Conservation (phyloP, 2,888 invertebrate species). For the Girardia tigrina region DNA sequence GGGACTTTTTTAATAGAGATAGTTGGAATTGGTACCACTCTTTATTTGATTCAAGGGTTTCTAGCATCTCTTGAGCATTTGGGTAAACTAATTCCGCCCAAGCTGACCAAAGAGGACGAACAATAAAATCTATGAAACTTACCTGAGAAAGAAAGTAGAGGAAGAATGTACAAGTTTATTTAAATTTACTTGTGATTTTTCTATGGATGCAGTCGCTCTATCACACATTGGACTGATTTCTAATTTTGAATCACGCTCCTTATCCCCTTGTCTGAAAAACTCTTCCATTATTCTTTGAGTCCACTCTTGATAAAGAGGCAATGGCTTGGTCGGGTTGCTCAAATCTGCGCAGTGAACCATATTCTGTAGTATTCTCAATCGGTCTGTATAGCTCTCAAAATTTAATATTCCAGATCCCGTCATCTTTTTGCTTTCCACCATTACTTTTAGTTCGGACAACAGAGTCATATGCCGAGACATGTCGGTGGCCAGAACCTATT, state of each 20-base stretch:
- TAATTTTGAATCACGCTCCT: conserved; percentile 81
- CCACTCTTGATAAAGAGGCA: conserved; percentile 81
- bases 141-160: neutral
- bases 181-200: conserved; percentile 74
- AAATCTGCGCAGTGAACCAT: conserved; percentile 97
- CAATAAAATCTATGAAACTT: conserved; percentile 5
- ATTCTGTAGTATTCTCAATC: conserved; percentile 75
- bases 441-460: neutral
- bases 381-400: neutral
- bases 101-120: neutral
- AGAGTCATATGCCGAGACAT: neutral
- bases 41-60: conserved; percentile 9
- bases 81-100: conserved; percentile 1
- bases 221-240: conserved; percentile 99
- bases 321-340: conserved; percentile 79
- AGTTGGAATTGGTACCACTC: neutral
- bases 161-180: neutral
- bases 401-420: neutral
- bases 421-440: neutral
- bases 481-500: conserved; percentile 2
- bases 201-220: conserved; percentile 82
- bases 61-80: conserved; percentile 13
- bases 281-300: conserved; percentile 89
- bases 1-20: neutral
- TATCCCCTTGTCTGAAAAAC: conserved; percentile 93